These are phyloP conservation scores for Lagenorhynchus albirostris DNA, from an alignment of 2,113 vertebrate species.

Conservation along the genomic window DNA sequence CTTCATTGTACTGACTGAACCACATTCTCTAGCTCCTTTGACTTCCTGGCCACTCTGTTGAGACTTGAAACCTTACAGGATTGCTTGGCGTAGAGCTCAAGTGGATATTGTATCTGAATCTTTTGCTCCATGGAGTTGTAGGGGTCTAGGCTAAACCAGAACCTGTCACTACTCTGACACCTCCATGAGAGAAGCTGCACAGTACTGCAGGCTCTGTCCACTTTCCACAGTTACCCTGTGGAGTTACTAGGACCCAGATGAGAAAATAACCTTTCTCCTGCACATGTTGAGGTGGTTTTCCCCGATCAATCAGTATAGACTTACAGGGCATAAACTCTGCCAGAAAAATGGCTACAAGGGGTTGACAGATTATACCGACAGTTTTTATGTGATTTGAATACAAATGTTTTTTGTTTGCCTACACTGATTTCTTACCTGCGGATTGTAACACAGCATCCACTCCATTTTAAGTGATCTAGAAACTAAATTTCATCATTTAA, in stretches of 20 bases:
- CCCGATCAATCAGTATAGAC: not conserved
- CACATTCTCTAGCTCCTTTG: not conserved
- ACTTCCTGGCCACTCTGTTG: not conserved
- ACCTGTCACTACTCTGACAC: not conserved
- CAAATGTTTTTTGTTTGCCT: slow-evolving; percentile 14
- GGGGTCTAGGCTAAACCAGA: not conserved
- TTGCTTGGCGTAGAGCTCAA: slow-evolving; percentile 11
- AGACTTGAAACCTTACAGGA: not conserved
- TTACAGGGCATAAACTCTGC: not conserved
- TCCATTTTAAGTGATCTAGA: not conserved
- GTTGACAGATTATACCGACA: not conserved
- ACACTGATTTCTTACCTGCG: not conserved
- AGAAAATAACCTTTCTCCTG: not conserved
- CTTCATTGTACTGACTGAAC: slow-evolving; percentile 27
- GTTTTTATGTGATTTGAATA: slow-evolving; percentile 46
- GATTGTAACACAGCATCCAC: not conserved
- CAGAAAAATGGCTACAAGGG: not conserved
- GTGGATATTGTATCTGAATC: not conserved
- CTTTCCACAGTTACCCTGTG: not conserved
- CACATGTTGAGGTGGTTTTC: not conserved
- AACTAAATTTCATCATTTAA: slow-evolving; percentile 15
- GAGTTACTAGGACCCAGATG: not conserved
- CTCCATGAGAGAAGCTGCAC: not conserved
- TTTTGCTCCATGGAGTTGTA: not conserved
- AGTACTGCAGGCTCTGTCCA: not conserved